Percentiles rank a stretch among this genome's conserved stretches.
Evolutionary conservation across 2,797 vertebrate genomes (phyloP).

Genomic region (Cryptoprocta ferox): DNA sequence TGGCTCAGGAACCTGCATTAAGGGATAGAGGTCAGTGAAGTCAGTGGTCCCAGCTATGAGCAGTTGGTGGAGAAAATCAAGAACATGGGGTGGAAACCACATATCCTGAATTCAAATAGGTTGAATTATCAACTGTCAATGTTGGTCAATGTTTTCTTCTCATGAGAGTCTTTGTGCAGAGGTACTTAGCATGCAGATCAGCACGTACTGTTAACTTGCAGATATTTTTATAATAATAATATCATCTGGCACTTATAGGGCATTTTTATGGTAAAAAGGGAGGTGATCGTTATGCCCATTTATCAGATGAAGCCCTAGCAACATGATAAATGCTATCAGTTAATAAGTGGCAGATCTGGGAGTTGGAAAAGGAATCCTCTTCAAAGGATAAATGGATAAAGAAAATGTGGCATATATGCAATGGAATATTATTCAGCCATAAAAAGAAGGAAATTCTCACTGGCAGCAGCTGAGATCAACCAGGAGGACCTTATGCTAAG

Average conservation of each 20-base stretch:
- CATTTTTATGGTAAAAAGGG: background rate
- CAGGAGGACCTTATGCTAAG: background rate
- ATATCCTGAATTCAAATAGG: background rate
- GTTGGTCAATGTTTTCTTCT: background rate
- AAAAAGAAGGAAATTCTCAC: background rate
- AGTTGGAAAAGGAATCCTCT: background rate
- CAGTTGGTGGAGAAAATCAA: background rate
- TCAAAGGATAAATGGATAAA: background rate
- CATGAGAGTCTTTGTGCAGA: background rate
- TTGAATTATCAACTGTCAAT: rapidly evolving
- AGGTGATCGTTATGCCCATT: background rate
- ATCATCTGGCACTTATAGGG: background rate
- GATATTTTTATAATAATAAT: background rate
- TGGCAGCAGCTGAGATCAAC: background rate
- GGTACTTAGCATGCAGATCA: too few species aligned
- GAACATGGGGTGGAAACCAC: background rate
- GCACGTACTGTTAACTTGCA: background rate
- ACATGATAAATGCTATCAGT: background rate
- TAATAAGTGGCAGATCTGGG: background rate
- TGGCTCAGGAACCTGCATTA: background rate
- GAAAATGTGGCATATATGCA: background rate
- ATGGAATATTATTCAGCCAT: background rate
- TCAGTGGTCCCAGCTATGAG: background rate
- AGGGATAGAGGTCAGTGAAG: background rate
- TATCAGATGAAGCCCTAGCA: background rate